These are phyloP conservation scores for Asteroscopus sphinx DNA, from an alignment of 2,888 invertebrate genomes.

Conservation along the genomic window DNA sequence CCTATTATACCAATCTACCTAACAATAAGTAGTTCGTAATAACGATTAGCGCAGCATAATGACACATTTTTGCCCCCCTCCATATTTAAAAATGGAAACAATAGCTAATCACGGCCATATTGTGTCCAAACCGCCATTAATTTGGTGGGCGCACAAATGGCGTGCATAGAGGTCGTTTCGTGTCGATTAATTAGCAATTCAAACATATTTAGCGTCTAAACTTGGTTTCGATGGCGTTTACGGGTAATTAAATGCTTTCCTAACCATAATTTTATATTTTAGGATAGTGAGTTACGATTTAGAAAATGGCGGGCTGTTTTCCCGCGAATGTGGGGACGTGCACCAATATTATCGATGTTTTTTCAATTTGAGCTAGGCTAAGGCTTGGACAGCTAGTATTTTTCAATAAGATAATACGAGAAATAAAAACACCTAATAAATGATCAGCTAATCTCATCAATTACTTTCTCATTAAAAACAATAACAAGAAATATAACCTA, in stretches of 20 bases:
- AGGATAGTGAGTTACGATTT: conserved; percentile 43
- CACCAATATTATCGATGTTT: conserved; percentile 24
- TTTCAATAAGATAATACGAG: too few relatives aligned
- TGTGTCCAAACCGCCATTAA: conserved; percentile 51
- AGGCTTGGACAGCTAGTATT: too few relatives aligned
- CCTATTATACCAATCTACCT: conserved; percentile 20
- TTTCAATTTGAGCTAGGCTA: too few relatives aligned
- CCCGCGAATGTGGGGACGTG: conserved; percentile 25
- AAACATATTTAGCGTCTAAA: conserved; percentile 84
- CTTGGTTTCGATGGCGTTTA: conserved; percentile 75
- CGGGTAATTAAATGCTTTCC: conserved; percentile 72
- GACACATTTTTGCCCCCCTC: conserved; percentile 35
- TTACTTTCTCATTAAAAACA: too few relatives aligned
- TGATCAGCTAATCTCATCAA: too few relatives aligned
- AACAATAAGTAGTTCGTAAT: conserved; percentile 38
- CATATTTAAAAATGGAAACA: conserved; percentile 53
- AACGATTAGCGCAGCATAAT: conserved; percentile 44
- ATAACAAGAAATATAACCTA: too few relatives aligned
- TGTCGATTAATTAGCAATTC: conserved; percentile 82
- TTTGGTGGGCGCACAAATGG: conserved; percentile 61
- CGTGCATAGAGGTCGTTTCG: conserved; percentile 76
- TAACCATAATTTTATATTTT: conserved; percentile 58
- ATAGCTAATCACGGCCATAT: conserved; percentile 57
- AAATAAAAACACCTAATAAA: too few relatives aligned
- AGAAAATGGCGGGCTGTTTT: conserved; percentile 45